Conservation (phyloP, 1,140 invertebrate species). For the Papilio xuthus region DNA sequence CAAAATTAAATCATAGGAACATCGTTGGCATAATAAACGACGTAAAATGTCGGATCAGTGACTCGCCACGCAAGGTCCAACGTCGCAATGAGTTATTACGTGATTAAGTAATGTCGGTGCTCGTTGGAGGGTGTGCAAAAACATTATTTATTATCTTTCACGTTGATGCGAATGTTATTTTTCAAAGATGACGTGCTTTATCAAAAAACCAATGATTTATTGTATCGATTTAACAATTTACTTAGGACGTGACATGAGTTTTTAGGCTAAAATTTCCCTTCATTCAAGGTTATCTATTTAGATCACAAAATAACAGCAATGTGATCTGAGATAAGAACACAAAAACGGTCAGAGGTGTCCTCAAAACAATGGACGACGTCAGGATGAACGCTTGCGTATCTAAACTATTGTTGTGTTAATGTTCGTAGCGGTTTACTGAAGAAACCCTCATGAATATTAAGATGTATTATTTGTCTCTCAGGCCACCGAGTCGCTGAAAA, state of each 20-base stretch:
- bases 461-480: slow-evolving; percentile 64
- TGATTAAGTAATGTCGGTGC: slow-evolving; percentile 18
- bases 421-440: slow-evolving; percentile 51
- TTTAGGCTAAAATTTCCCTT: background rate
- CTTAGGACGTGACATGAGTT: too few relatives aligned
- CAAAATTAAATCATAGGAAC: slow-evolving; percentile 13
- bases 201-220: background rate
- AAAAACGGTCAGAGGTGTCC: slow-evolving; percentile 53
- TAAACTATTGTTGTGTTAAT: slow-evolving; percentile 72
- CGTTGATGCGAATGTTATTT: background rate
- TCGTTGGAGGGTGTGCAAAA: background rate
- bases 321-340: slow-evolving; percentile 27
- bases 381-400: slow-evolving; percentile 50
- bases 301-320: slow-evolving; percentile 29
- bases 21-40: slow-evolving; percentile 13
- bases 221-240: background rate
- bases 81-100: slow-evolving; percentile 42
- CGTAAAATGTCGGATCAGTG: background rate
- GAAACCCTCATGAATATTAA: slow-evolving; percentile 75
- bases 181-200: background rate
- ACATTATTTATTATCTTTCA: background rate
- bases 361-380: slow-evolving; percentile 60
- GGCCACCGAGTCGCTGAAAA: slow-evolving; percentile 56
- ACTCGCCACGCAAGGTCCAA: slow-evolving; percentile 33
- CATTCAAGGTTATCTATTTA: background rate